A percentile compares a stretch with the other conserved stretches of the same genome.
Evolutionary conservation across 1,140 invertebrate genomes (phyloP).

Genomic region (Drosophila rhopaloa): DNA sequence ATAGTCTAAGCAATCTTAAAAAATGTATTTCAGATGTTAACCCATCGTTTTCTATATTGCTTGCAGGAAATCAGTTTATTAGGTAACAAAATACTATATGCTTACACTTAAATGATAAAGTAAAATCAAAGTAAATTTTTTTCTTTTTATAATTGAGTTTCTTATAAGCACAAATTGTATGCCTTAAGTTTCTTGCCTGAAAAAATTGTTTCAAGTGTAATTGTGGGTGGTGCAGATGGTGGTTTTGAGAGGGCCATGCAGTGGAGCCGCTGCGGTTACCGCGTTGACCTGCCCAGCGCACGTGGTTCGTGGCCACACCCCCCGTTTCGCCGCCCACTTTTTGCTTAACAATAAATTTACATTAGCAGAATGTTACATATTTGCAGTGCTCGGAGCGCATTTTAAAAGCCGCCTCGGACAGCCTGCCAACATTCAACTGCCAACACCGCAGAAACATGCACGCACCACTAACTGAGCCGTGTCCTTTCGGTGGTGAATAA

Average conservation of each 20-base stretch:
- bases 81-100: too few relatives aligned
- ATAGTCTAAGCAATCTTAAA: not conserved
- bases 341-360: conserved; percentile 83
- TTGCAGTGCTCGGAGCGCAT: conserved; percentile 71
- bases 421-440: conserved; percentile 47
- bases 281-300: conserved; percentile 55
- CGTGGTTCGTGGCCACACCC: conserved; percentile 18
- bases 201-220: conserved; percentile 6
- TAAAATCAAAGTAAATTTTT: too few relatives aligned
- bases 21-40: too few relatives aligned
- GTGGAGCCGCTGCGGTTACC: conserved; percentile 53
- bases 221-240: conserved; percentile 2
- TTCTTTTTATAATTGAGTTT: too few relatives aligned
- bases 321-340: conserved; percentile 14
- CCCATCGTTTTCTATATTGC: too few relatives aligned
- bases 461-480: conserved; percentile 18
- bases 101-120: too few relatives aligned
- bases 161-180: too few relatives aligned
- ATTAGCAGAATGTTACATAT: conserved; percentile 83
- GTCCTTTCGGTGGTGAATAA: not conserved
- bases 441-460: conserved; percentile 42
- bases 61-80: too few relatives aligned
- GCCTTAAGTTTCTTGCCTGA: too few relatives aligned
- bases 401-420: conserved; percentile 62
- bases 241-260: conserved; percentile 13